Percentiles rank a stretch among this genome's conserved stretches.
Conservation (phyloP, 2,888 invertebrate genomes). For the Stegana nigrithorax region DNA sequence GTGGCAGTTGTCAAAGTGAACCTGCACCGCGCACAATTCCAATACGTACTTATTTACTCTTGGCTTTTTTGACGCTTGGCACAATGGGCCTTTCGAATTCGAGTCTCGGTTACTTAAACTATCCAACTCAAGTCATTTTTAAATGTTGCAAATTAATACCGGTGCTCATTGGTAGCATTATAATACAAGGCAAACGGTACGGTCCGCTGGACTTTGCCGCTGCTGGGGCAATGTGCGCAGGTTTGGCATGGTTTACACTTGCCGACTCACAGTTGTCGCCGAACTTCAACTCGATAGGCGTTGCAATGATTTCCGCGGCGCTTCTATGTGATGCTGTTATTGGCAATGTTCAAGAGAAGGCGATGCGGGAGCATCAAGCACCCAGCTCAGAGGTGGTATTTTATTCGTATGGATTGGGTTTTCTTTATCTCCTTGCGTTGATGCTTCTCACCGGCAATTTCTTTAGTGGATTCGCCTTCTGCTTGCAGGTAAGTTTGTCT, state of each 20-base stretch:
- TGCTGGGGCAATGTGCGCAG: constrained; percentile 87
- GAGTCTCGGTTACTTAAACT: constrained; percentile 93
- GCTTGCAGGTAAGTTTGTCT: neutral
- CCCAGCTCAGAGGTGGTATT: constrained; percentile 91
- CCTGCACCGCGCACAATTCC: constrained; percentile 81
- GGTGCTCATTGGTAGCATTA: constrained; percentile 91
- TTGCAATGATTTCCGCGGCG: constrained; percentile 84
- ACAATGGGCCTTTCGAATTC: constrained; percentile 98
- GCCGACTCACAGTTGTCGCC: constrained; percentile 82
- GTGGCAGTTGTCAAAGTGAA: constrained; percentile 49
- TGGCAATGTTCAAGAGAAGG: constrained; percentile 97
- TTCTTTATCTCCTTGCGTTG: constrained; percentile 81
- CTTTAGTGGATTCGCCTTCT: constrained; percentile 76
- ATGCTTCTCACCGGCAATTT: constrained; percentile 81
- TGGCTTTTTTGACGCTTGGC: constrained; percentile 89
- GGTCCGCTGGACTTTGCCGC: constrained; percentile 85
- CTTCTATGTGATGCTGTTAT: constrained; percentile 94
- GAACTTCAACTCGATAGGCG: constrained; percentile 78
- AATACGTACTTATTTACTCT: constrained; percentile 79
- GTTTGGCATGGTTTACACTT: constrained; percentile 90
- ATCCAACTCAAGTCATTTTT: constrained; percentile 97
- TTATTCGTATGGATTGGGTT: constrained; percentile 92
- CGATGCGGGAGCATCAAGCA: constrained; percentile 86
- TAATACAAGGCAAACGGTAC: constrained; percentile 91
- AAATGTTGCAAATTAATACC: constrained; percentile 98